These are phyloP conservation scores for Phataginus tetradactyla DNA, from an alignment of 2,797 vertebrate species.

Conservation along the genomic window DNA sequence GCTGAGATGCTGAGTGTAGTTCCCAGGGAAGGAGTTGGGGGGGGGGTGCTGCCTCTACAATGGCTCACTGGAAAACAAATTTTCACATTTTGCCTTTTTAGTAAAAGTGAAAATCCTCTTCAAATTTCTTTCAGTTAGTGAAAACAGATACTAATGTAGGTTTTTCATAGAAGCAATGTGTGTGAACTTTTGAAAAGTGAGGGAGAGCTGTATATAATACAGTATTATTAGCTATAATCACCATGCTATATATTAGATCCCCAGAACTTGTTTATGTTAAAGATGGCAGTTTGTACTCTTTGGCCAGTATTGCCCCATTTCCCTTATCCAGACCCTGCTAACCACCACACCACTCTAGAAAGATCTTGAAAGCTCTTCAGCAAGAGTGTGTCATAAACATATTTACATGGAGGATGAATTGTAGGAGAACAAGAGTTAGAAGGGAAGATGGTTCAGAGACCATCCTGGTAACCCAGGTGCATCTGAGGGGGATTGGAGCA, in stretches of 20 bases:
- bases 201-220: too few relatives aligned
- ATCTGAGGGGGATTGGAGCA: neutral
- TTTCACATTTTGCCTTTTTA: too few relatives aligned
- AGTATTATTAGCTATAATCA: neutral
- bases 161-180: too few relatives aligned
- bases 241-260: neutral
- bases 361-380: neutral
- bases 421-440: neutral
- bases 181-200: too few relatives aligned
- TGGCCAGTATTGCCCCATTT: neutral
- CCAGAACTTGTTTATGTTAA: neutral
- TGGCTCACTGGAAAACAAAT: too few relatives aligned
- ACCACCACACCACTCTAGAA: neutral
- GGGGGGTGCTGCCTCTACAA: too few relatives aligned
- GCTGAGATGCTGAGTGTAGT: too few relatives aligned
- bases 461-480: too few relatives aligned
- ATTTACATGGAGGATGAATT: neutral
- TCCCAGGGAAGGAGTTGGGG: too few relatives aligned
- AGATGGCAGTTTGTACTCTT: neutral
- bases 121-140: too few relatives aligned
- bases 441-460: neutral
- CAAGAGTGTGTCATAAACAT: neutral
- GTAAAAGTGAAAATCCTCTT: too few relatives aligned
- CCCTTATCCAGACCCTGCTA: neutral
- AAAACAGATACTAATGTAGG: too few relatives aligned